Percentiles rank a stretch among this genome's conserved stretches.
phyloP scores from a whole-genome alignment of 2,113 vertebrate genomes.

The Amia ocellicauda region DNA sequence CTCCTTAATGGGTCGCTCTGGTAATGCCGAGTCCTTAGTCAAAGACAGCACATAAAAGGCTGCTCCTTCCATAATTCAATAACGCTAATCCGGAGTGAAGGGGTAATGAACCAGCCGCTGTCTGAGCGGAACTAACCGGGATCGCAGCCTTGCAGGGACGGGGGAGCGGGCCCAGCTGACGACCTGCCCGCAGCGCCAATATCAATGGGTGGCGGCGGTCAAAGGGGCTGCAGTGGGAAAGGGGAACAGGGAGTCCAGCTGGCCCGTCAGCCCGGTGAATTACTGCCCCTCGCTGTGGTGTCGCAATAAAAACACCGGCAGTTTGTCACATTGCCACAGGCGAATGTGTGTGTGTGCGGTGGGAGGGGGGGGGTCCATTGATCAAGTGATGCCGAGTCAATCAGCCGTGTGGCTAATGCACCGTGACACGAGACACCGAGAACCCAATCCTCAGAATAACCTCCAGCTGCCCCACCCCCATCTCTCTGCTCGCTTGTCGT shows the following conservation, averaged over 20 bases:
- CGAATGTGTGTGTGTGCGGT: not conserved
- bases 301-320: constrained; percentile 1
- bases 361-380: constrained; percentile 30
- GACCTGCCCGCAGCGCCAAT: constrained; percentile 38
- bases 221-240: constrained; percentile 25
- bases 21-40: no score
- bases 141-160: constrained; percentile 23
- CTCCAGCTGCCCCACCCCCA: not conserved
- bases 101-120: constrained; percentile 48
- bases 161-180: constrained; percentile 61
- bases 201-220: constrained; percentile 1
- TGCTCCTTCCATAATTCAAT: constrained; percentile 62
- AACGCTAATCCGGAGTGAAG: constrained; percentile 69
- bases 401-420: constrained; percentile 41
- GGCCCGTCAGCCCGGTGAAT: constrained; percentile 52
- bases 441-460: constrained; percentile 31
- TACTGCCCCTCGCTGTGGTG: constrained; percentile 37
- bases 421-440: constrained; percentile 28
- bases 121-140: constrained; percentile 53
- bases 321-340: not conserved
- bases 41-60: not conserved
- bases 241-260: constrained; percentile 51
- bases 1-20: no score
- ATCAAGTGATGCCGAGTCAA: constrained; percentile 48
- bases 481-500: no score